Base-by-base conservation (phyloP, 2,113 vertebrate genomes). In the Motacilla tschutschensis region DNA sequence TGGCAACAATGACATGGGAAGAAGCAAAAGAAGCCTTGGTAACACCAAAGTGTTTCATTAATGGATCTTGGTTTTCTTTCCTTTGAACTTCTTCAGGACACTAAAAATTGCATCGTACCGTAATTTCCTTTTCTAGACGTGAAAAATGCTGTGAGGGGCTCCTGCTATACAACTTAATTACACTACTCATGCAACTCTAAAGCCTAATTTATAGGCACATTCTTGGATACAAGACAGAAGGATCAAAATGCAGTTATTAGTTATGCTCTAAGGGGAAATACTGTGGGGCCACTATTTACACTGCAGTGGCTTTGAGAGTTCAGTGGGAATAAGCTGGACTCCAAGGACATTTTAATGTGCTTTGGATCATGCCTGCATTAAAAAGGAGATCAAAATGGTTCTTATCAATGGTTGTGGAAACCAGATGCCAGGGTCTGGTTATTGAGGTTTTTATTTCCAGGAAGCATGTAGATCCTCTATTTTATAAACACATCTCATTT, bases 381-480 rank as follows among this genome's bases (percentile, higher is more conserved):
- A 67, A n/a, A 82, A 83, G 66, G 64, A 70, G 48, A 63, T 70
- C 69, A 48, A 43, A 66, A 6, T 5, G 22, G 62, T 36, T 83
- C 78, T 84, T 78, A 65, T 35, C 63, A 81, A 54, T 28, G 58
- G 41, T 11, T 85, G 76, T 46, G 36, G 63, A 89, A 79, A 82
- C 25, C 76, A 90, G 76, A 85, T 67, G 21, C 22, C 41, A 36
- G 33, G 53, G 24, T 57, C 48, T 71, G 35, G 59, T 87, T 90
- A 89, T 53, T 77, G 57, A 67, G 69, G 60, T 79, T 94, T 94
- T 94, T 91, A 89, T 85, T 92, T 93, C 75, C 75, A 94, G 85
- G 73, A 78, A 89, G 66, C 55, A 48, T 60, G 67, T 69, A 88
- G 86, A 90, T 88, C 85, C 82, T 80, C 57, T 71, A 38, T 75